Evolutionary conservation across 1,140 invertebrate species (phyloP).

Genomic region (Caenorhabditis briggsae): DNA sequence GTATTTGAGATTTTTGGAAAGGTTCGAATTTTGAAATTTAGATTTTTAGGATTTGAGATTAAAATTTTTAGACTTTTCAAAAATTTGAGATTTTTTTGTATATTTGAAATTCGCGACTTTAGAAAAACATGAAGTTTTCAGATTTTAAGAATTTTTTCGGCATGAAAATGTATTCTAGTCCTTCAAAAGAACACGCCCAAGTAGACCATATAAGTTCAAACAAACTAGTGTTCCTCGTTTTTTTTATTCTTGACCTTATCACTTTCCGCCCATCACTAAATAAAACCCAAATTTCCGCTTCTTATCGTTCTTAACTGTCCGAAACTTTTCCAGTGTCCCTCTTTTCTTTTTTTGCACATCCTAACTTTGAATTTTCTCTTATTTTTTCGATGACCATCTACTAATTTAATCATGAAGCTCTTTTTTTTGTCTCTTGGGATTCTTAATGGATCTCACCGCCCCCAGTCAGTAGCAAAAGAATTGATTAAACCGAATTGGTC

Average conservation of each 20-base stretch:
- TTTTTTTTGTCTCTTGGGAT: constrained; percentile 22
- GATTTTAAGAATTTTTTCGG: too few relatives aligned
- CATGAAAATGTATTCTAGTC: too few relatives aligned
- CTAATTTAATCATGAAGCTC: constrained; percentile 10
- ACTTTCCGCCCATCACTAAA: constrained; percentile 8
- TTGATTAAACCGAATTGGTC: background rate
- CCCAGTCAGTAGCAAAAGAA: too few relatives aligned
- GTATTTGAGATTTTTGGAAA: too few relatives aligned
- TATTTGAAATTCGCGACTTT: too few relatives aligned
- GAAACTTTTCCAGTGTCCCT: background rate
- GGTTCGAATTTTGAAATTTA: too few relatives aligned
- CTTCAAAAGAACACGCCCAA: too few relatives aligned
- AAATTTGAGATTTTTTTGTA: too few relatives aligned
- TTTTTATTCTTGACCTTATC: constrained; percentile 34
- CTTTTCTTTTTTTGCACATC: background rate
- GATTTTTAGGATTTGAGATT: too few relatives aligned
- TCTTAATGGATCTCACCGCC: constrained; percentile 15
- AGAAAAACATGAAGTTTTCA: too few relatives aligned
- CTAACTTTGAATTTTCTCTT: background rate
- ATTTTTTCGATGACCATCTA: background rate
- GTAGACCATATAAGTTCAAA: too few relatives aligned
- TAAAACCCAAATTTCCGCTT: constrained; percentile 26
- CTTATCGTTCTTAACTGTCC: constrained; percentile 27
- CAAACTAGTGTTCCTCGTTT: background rate
- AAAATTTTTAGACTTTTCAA: too few relatives aligned